Evolutionary conservation across 2,888 invertebrate species (phyloP), one percentile per base, ranked within the genome.

Genomic region (Noctua comes): DNA sequence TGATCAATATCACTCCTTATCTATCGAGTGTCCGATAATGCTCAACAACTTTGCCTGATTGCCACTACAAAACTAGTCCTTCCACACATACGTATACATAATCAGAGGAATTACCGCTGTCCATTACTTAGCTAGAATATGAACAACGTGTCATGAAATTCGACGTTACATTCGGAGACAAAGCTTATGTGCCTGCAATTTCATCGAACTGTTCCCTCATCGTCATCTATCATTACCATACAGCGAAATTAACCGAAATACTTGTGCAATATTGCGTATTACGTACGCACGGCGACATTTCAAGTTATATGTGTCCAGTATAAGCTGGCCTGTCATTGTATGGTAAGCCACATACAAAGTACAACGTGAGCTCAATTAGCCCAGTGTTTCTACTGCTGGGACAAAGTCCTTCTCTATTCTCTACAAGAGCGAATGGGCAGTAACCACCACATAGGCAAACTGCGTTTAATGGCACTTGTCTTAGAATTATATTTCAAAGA

Each of bases 241-340:
- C 3, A 75, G 40, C 69, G 13, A 76, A 54, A 62, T 76, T 70
- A 71, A 36, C 40, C 54, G 31, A 64, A 77, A 73, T 59, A 73
- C 54, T 48, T 77, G 40, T n/a, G 13, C 40, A 71, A 65, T 76
- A 82, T 69, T 70, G n/a, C 48, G 27, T 72, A 79, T 65, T 79
- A 79, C 54, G 36, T 64, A 43, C 48, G 18, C n/a, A 66, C 43
- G 66, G n/a, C n/a, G n/a, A 27, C 66, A 18, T 66, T 66, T 18
- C 66, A 18, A 65, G 65, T 40, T 18, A 2, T n/a, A 43, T 1
- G 43, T 8, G 3, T n/a, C 74, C 74, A 68, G 16, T 43, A 43
- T 57, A 68, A 43, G 18, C 54, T 74, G 54, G 27, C 2, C 54
- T 43, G 2, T 24, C 1, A 10, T 11, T 24, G 7, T 31, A 43